phyloP scores from a whole-genome alignment of 2,888 invertebrate genomes.

The Aethes cnicana region DNA sequence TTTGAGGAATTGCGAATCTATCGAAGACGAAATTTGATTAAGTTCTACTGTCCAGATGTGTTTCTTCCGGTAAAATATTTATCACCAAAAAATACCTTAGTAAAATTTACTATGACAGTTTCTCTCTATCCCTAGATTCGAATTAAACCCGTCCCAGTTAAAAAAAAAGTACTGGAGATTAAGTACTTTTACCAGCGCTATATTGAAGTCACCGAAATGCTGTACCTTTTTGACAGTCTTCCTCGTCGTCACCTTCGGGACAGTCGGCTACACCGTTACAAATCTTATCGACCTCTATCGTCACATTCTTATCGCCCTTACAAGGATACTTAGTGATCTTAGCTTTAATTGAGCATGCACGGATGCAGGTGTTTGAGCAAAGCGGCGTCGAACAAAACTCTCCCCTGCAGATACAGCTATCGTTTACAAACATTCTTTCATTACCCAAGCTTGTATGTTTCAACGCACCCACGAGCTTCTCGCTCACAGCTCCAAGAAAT shows the following conservation, averaged over 20 bases:
- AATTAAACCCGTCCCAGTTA: too few relatives aligned
- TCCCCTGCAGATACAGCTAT: slow-evolving; percentile 55
- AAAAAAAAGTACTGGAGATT: too few relatives aligned
- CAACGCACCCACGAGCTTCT: slow-evolving; percentile 54
- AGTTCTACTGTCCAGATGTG: too few relatives aligned
- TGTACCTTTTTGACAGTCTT: slow-evolving; percentile 54
- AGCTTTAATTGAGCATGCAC: slow-evolving; percentile 53
- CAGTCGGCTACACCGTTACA: slow-evolving; percentile 62
- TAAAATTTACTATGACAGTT: too few relatives aligned
- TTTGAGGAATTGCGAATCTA: too few relatives aligned
- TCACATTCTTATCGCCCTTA: slow-evolving; percentile 37
- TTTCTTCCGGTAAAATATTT: too few relatives aligned
- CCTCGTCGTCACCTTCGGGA: slow-evolving; percentile 59
- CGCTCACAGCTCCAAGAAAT: slow-evolving; percentile 49
- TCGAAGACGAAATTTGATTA: too few relatives aligned
- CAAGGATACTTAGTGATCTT: slow-evolving; percentile 54
- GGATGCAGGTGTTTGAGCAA: slow-evolving; percentile 53
- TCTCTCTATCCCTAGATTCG: too few relatives aligned
- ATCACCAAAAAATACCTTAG: too few relatives aligned
- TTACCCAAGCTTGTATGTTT: slow-evolving; percentile 62
- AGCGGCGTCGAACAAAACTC: slow-evolving; percentile 47
- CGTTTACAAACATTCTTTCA: slow-evolving; percentile 43
- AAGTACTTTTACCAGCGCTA: too few relatives aligned
- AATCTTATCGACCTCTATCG: slow-evolving; percentile 48
- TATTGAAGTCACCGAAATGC: too few relatives aligned